These are phyloP conservation scores for Eupristina koningsbergeri DNA, from an alignment of 1,140 invertebrate species.

Conservation along the genomic window DNA sequence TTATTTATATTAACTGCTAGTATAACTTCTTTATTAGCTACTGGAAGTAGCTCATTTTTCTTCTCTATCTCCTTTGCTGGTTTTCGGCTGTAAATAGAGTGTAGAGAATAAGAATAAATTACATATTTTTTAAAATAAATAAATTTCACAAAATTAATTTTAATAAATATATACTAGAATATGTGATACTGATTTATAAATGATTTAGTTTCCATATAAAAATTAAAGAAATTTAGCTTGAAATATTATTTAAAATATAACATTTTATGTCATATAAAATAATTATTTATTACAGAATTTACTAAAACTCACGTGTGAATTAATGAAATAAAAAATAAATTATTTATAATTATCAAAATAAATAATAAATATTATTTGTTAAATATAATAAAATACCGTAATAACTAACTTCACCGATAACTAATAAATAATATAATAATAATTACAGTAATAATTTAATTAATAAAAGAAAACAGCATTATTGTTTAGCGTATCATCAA, in stretches of 20 bases:
- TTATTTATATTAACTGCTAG: conserved; percentile 19
- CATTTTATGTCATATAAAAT: not conserved
- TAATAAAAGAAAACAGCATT: not conserved
- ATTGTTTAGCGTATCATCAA: not conserved
- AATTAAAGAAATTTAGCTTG: too few relatives aligned
- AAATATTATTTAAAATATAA: too few relatives aligned
- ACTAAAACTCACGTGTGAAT: not conserved
- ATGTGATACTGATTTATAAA: too few relatives aligned
- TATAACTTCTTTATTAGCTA: conserved; percentile 11
- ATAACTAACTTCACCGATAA: not conserved
- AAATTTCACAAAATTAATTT: too few relatives aligned
- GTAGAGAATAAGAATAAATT: too few relatives aligned
- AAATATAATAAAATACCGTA: not conserved
- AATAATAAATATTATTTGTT: not conserved
- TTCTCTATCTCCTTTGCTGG: conserved; percentile 25
- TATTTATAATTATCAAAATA: not conserved
- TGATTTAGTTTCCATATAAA: too few relatives aligned
- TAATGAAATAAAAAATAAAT: too few relatives aligned
- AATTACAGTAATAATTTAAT: not conserved
- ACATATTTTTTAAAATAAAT: too few relatives aligned
- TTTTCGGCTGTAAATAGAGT: conserved; percentile 30
- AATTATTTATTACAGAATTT: not conserved
- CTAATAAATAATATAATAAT: not conserved
- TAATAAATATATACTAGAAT: too few relatives aligned
- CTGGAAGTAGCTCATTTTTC: conserved; percentile 14